These are phyloP conservation scores for Eupleurogrammus muticus DNA, from an alignment of 2,797 vertebrate genomes.

Conservation along the genomic window DNA sequence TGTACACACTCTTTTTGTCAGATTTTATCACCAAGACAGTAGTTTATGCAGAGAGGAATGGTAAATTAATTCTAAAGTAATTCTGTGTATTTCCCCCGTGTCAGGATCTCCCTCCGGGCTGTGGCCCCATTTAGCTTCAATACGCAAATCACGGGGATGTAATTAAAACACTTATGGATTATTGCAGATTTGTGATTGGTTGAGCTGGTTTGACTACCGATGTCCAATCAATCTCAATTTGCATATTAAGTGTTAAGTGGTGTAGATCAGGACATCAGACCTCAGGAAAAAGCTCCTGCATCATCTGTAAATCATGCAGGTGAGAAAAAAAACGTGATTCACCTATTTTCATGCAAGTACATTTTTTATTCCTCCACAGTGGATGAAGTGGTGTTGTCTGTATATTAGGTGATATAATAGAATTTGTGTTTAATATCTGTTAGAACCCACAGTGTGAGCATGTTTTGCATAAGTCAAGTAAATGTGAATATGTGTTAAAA, in stretches of 20 bases:
- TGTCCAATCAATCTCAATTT: conserved; percentile 33
- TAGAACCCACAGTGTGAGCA: not conserved
- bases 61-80: conserved; percentile 5
- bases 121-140: conserved; percentile 21
- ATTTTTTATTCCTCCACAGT: not conserved
- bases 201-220: conserved; percentile 6
- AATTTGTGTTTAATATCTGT: not conserved
- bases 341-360: not conserved
- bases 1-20: too few relatives aligned
- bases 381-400: not conserved
- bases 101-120: not conserved
- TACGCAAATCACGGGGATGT: not conserved
- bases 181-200: conserved; percentile 16
- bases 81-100: not conserved
- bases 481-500: conserved; percentile 5
- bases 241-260: conserved; percentile 3
- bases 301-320: not conserved
- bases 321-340: not conserved
- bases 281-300: not conserved
- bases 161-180: conserved; percentile 33
- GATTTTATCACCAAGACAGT: too few relatives aligned
- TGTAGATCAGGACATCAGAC: not conserved
- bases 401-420: not conserved
- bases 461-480: not conserved
- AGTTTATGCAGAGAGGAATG: not conserved